Evolutionary conservation across 2,113 vertebrate species (phyloP).

Genomic region (Phylloscopus trochilus): DNA sequence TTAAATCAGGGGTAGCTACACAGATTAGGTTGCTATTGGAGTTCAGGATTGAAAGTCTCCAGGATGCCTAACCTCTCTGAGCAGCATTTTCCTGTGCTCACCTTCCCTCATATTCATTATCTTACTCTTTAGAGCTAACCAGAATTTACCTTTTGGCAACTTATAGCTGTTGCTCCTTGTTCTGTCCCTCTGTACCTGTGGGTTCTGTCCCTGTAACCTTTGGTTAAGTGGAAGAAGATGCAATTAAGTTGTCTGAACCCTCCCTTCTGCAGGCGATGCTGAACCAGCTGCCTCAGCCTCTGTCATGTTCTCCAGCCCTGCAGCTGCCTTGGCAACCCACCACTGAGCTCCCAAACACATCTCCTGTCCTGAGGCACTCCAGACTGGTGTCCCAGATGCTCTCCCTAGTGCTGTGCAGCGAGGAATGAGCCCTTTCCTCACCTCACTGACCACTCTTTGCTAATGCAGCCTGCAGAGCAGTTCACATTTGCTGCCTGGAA

Average conservation of each 20-base stretch:
- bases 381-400: not conserved
- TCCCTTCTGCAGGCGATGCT: not conserved
- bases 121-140: not conserved
- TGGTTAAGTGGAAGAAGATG: not conserved
- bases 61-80: not conserved
- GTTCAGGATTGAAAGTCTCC: not conserved
- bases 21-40: not conserved
- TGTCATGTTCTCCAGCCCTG: not conserved
- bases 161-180: not conserved
- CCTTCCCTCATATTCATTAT: not conserved
- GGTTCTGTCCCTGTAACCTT: not conserved
- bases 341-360: not conserved
- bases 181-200: not conserved
- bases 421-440: not conserved
- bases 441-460: accelerated
- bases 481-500: not conserved
- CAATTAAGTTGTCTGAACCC: not conserved
- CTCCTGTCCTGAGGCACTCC: not conserved
- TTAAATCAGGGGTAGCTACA: not conserved
- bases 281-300: not conserved
- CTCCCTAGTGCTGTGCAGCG: not conserved
- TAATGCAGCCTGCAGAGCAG: not conserved
- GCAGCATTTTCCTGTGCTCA: not conserved
- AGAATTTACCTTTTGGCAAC: not conserved
- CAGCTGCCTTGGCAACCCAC: not conserved